Base-by-base conservation (phyloP, 1,140 invertebrate genomes). In the Pseudomyrmex cubaensis region DNA sequence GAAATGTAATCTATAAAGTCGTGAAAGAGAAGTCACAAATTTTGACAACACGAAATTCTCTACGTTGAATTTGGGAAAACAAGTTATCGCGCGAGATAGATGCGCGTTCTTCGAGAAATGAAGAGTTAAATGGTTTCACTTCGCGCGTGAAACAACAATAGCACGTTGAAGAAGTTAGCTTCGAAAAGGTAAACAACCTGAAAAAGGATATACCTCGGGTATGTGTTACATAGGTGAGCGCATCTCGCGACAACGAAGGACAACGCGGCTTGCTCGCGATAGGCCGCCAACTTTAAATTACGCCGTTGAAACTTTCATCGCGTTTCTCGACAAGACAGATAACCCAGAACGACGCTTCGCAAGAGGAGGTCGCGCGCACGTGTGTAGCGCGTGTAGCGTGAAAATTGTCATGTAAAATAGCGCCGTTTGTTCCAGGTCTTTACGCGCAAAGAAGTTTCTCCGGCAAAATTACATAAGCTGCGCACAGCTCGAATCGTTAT, bases 261-360 rank as follows among this genome's bases (percentile, higher is more conserved):
- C 61, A 1, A 35, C 35, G 22, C 56, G 83, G 84, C 66, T 73
- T 87, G 78, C 35, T 62, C 85, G 64, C 74, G 75, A 76, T 61
- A 67, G 74, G 85, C 85, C 69, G 85, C 85, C 69, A 87, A 87
- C 82, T 87, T 87, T 86, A 87, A 87, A 87, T 87, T 88, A 66
- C 86, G 35, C 44, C 50, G 22, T 84, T 74, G 56, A 61, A 88
- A 85, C 73, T 88, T 88, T 88, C 86, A 88, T 82, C 83, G 77
- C 84, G 59, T 74, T 88, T 64, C 70, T 59, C 35, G 85, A 35
- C 35, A 35, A 88, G 76, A 88, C 64, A 85, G 73, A 88, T 88
- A 88, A 87, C 82, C 80, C 64, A 35, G 82, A 44, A 64, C 52
- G 74, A 48, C 15, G 70, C 52, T 80, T 56, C 56, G 52, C 50